Evolutionary conservation across 2,797 vertebrate genomes (phyloP).

Genomic region (Poliocrania exsul): DNA sequence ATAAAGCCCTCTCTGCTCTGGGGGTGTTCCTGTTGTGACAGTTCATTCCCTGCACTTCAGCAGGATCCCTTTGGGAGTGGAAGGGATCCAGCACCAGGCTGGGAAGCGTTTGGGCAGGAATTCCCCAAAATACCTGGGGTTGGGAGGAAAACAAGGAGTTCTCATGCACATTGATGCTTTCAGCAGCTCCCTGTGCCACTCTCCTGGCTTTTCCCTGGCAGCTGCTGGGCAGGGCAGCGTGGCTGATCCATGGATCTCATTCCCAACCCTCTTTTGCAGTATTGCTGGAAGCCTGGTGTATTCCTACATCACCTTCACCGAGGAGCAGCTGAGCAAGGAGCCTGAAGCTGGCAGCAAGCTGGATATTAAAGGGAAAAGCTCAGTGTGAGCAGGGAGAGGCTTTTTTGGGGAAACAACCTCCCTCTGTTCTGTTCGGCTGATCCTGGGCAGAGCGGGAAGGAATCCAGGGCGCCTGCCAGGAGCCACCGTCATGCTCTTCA

Average conservation of each 20-base stretch:
- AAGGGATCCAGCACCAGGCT: fast-evolving
- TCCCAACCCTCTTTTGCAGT: conserved; percentile 65
- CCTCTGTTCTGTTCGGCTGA: not conserved
- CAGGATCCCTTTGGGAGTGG: not conserved
- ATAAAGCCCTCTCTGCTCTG: not conserved
- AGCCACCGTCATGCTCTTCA: conserved; percentile 5
- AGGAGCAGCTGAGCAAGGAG: conserved; percentile 87
- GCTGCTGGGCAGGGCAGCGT: not conserved
- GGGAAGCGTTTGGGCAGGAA: not conserved
- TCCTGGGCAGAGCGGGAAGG: not conserved
- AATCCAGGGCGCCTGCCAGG: not conserved
- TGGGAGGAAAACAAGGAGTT: not conserved
- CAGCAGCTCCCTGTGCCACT: fast-evolving
- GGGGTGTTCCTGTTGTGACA: not conserved
- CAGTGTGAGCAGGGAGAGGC: conserved; percentile 66
- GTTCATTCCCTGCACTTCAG: not conserved
- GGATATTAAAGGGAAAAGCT: conserved; percentile 81
- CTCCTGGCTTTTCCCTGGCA: not conserved
- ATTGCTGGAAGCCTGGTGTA: conserved; percentile 97
- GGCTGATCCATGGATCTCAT: fast-evolving
- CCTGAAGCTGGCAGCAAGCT: conserved; percentile 71
- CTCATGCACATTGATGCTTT: fast-evolving
- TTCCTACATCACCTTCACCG: conserved; percentile 93
- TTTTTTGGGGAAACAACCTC: not conserved
- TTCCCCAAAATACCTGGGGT: fast-evolving